Percentiles rank a stretch among this genome's conserved stretches.
Conservation (phyloP, 2,888 invertebrate species). For the Eumacrocentrus americanus region DNA sequence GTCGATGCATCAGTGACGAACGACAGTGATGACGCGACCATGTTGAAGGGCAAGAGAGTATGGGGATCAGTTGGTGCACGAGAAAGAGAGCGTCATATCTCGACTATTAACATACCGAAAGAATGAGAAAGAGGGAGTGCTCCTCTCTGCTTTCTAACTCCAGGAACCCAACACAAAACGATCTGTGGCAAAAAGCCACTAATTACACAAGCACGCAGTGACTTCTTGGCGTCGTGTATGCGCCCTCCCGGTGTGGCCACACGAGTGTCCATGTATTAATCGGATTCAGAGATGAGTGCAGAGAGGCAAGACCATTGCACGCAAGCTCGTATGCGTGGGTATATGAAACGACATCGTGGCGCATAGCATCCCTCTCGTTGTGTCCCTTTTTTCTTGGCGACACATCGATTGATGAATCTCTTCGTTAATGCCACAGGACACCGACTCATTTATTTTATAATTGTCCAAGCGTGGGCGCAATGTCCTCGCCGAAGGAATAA, state of each 20-base stretch:
- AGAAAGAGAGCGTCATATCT: slow-evolving; percentile 41
- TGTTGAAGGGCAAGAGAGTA: not conserved
- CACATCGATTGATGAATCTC: slow-evolving; percentile 2
- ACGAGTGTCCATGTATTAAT: slow-evolving; percentile 13
- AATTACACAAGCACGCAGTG: slow-evolving; percentile 24
- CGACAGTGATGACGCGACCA: slow-evolving; percentile 1
- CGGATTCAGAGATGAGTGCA: slow-evolving; percentile 15
- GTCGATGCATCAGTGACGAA: slow-evolving; percentile 5
- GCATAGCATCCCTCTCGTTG: not conserved
- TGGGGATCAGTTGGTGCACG: slow-evolving; percentile 24
- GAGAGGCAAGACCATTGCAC: slow-evolving; percentile 2
- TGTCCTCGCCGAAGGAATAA: not conserved
- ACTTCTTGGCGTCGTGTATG: slow-evolving; percentile 6
- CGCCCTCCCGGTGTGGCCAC: not conserved
- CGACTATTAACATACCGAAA: slow-evolving; percentile 52
- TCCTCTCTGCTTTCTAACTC: slow-evolving; percentile 34
- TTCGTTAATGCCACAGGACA: not conserved
- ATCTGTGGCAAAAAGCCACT: slow-evolving; percentile 9
- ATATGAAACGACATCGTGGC: slow-evolving; percentile 22
- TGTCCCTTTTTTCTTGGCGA: not conserved
- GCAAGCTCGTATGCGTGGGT: slow-evolving; percentile 25
- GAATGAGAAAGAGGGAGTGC: slow-evolving; percentile 31
- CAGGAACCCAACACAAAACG: slow-evolving; percentile 30
- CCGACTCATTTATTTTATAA: not conserved
- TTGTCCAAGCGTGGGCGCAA: not conserved